Percentiles rank a stretch among this genome's conserved stretches.
These are phyloP conservation scores for Leiothrix lutea DNA, from an alignment of 2,113 vertebrate species.

Conservation along the genomic window DNA sequence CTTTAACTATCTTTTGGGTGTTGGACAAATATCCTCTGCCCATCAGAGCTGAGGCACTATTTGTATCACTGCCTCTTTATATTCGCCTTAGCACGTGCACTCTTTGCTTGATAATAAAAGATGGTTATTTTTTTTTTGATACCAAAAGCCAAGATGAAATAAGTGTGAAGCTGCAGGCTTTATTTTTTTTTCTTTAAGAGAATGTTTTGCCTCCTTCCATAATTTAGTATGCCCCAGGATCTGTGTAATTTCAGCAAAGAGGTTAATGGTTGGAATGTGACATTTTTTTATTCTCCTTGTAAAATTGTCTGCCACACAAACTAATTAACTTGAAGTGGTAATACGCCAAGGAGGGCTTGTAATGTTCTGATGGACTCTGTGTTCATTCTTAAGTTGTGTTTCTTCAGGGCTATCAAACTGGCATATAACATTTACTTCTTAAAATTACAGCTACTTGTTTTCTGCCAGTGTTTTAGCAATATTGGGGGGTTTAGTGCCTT, in stretches of 20 bases:
- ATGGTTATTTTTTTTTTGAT: not conserved
- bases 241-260: not conserved
- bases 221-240: not conserved
- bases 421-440: not conserved
- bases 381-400: not conserved
- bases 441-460: not conserved
- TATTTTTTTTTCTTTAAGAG: not conserved
- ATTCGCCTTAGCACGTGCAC: not conserved
- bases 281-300: not conserved
- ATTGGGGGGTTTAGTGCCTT: not conserved
- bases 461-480: not conserved
- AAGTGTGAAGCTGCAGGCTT: not conserved
- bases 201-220: not conserved
- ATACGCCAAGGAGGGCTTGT: not conserved
- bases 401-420: not conserved
- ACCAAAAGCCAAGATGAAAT: not conserved
- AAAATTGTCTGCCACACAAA: not conserved
- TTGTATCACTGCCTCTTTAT: not conserved
- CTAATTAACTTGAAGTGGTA: not conserved
- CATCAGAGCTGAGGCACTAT: not conserved
- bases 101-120: accelerated
- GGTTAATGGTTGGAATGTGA: not conserved
- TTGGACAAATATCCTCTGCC: not conserved
- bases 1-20: not conserved
- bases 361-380: not conserved